Percentiles rank a stretch among this genome's conserved stretches.
phyloP scores from a whole-genome alignment of 2,113 vertebrate species.

The Cavia porcellus region DNA sequence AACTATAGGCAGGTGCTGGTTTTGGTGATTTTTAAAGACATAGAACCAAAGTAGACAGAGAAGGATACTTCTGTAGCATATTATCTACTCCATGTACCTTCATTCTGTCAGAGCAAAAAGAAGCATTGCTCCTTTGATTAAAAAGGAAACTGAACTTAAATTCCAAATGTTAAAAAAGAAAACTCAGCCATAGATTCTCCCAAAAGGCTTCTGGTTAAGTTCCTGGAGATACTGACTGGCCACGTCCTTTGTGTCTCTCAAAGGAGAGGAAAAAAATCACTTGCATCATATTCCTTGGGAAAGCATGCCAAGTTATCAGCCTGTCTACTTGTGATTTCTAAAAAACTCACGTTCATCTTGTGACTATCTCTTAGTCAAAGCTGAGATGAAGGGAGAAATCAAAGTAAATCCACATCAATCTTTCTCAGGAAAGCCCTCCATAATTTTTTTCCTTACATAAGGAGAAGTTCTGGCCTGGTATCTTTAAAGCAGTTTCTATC shows the following conservation, averaged over 20 bases:
- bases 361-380: background rate
- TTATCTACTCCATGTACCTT: background rate
- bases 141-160: background rate
- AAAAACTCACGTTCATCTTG: background rate
- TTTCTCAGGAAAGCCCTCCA: background rate
- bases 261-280: background rate
- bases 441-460: background rate
- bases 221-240: background rate
- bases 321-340: slow-evolving; percentile 29
- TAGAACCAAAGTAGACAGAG: background rate
- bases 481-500: background rate
- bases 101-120: background rate
- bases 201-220: background rate
- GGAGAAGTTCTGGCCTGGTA: background rate
- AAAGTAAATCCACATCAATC: background rate
- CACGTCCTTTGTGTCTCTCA: background rate
- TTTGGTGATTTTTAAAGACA: slow-evolving; percentile 18
- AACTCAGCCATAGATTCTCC: background rate
- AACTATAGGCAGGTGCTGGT: background rate
- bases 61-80: background rate
- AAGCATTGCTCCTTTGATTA: background rate
- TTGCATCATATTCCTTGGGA: background rate
- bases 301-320: background rate
- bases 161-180: background rate
- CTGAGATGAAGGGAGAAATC: background rate